phyloP scores from a whole-genome alignment of 1,140 invertebrate genomes.

The Listronotus oregonensis region DNA sequence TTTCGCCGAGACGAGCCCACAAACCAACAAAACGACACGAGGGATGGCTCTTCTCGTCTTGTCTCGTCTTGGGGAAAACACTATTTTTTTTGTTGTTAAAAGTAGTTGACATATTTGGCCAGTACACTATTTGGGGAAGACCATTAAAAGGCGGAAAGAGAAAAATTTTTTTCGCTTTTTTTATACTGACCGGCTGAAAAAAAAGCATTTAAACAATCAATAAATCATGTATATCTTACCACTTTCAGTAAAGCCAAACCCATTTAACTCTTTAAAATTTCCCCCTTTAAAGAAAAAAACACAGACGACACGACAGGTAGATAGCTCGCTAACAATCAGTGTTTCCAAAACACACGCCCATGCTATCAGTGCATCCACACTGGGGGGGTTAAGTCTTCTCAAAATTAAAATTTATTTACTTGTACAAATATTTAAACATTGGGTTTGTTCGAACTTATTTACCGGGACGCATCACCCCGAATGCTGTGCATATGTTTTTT shows the following conservation, averaged over 20 bases:
- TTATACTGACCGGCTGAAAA: too few species aligned
- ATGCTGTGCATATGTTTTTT: conserved; percentile 4
- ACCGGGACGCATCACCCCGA: neutral
- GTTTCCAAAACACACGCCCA: conserved; percentile 28
- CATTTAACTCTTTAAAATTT: conserved; percentile 17
- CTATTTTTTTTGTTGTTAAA: too few species aligned
- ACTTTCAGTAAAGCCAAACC: neutral
- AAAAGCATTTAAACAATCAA: too few species aligned
- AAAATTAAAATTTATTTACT: conserved; percentile 37
- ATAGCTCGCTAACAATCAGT: conserved; percentile 22
- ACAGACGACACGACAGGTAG: conserved; percentile 23
- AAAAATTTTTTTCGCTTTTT: too few species aligned
- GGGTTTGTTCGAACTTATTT: conserved; percentile 15
- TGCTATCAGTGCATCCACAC: conserved; percentile 19
- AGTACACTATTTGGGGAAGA: too few species aligned
- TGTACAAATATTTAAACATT: conserved; percentile 24
- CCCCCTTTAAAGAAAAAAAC: conserved; percentile 25
- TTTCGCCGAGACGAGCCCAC: too few species aligned
- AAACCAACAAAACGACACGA: too few species aligned
- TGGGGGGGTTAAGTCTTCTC: conserved; percentile 20
- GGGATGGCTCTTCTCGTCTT: too few species aligned
- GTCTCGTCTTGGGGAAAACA: too few species aligned
- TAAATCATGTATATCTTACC: too few species aligned
- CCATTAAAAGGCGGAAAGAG: too few species aligned
- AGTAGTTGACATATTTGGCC: too few species aligned